phyloP scores from a whole-genome alignment of 92 coral and sea anemone species.

The Zoanthus sansibaricus region DNA sequence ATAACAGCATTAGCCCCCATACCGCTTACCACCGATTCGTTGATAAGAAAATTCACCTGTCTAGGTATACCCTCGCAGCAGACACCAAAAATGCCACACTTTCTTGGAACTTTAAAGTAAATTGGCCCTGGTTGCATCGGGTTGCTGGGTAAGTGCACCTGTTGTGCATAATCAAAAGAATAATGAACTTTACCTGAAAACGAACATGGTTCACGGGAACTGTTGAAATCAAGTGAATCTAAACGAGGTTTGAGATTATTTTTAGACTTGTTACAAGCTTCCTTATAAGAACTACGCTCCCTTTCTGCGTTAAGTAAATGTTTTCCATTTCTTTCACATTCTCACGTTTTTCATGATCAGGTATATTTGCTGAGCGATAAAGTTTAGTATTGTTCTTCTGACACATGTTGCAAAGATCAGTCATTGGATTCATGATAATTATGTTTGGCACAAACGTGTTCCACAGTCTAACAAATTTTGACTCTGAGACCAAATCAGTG shows the following conservation, averaged over 20 bases:
- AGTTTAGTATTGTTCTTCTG: constrained; percentile 9
- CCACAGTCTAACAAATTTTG: not conserved
- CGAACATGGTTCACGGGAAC: not conserved
- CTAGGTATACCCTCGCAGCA: constrained; percentile 44
- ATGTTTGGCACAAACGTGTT: not conserved
- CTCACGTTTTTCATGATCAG: not conserved
- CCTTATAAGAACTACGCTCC: too few species aligned
- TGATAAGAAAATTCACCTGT: constrained; percentile 56
- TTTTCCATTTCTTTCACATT: not conserved
- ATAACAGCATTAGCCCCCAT: constrained; percentile 59
- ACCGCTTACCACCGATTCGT: constrained; percentile 53
- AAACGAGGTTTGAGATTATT: constrained; percentile 15
- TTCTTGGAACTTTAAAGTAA: constrained; percentile 57
- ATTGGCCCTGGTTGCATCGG: constrained; percentile 68
- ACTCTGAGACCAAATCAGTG: constrained; percentile 10
- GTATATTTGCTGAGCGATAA: not conserved
- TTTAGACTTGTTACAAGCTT: constrained; percentile 11
- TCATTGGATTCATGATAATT: constrained; percentile 8
- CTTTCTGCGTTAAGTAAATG: not conserved
- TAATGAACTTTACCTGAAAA: constrained; percentile 23
- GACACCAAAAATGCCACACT: constrained; percentile 59
- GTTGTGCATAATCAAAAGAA: constrained; percentile 51
- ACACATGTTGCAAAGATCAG: constrained; percentile 8
- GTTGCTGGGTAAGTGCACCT: constrained; percentile 53
- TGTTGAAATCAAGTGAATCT: constrained; percentile 26